Base-by-base conservation (phyloP, 2,113 vertebrate genomes). In the Psephotus haematonotus region DNA sequence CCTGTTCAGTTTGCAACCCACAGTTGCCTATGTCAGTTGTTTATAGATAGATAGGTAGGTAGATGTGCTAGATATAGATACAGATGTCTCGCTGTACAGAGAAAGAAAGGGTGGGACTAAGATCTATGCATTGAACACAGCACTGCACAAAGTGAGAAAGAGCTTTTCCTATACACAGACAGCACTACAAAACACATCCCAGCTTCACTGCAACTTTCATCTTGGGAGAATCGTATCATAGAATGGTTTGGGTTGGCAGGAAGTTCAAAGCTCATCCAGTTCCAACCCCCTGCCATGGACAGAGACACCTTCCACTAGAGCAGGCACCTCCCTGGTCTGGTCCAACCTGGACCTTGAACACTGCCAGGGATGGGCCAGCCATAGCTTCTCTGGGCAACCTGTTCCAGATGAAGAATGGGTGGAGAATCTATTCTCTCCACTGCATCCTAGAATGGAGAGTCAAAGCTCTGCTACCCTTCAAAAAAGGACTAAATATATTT, bases 1-100 rank as follows among this genome's bases (percentile, higher is more conserved):
- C 41, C 60, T 11, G 27, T 14, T 23, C 44, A 0, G 4, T 35
- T 1, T 12, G 4, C n/a, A 59, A 1, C 6, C 14, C 22, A 1
- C 17, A 5, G 33, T 0, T 77, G 50, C 57, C 77, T 6, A 10
- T 5, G 47, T 24, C 35, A 47, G 67, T 17, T 68, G 7, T 7
- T 68, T n/a, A 41, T 2, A 17, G 39, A 55, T 4, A n/a, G 6
- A 62, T 0, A 35, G 18, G 7, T 4, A 55, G 25, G 25, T 31
- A 15, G 0, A 17, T 11, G 11, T 28, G 62, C 35, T 8, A 76
- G 17, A 46, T 17, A n/a, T 0, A 35, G 35, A 22, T 20, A 37
- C 7, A 41, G 31, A 22, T 27, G 29, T 7, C 6, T 37, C 28
- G 25, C 13, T n/a, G 35, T 19, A 46, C 4, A 28, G 37, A 28